These are phyloP conservation scores for human (Homo sapiens) DNA, from an alignment of 2,113 vertebrate species.

Conservation along the genomic window GRCh38 chr2:224564501-224565000, in stretches of 20 bases:
- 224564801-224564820: not conserved
- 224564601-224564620: not conserved
- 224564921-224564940: not conserved
- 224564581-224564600: not conserved
- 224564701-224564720: not conserved
- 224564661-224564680: not conserved
- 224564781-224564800: not conserved
- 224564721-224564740: not conserved
- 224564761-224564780: not conserved
- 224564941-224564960: not conserved
- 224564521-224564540: not conserved
- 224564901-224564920: not conserved
- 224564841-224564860: not conserved
- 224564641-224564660: not conserved
- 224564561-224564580: not conserved
- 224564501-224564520: not conserved
- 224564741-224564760: not conserved
- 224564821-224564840: not conserved
- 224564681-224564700: not conserved
- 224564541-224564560: not conserved
- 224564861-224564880: not conserved
- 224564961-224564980: not conserved
- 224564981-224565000: not conserved
- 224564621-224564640: not conserved
- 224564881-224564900: not conserved